Evolutionary conservation across 53 echinoderm and acorn worm species (phyloP).

Genomic region (Astropecten irregularis): DNA sequence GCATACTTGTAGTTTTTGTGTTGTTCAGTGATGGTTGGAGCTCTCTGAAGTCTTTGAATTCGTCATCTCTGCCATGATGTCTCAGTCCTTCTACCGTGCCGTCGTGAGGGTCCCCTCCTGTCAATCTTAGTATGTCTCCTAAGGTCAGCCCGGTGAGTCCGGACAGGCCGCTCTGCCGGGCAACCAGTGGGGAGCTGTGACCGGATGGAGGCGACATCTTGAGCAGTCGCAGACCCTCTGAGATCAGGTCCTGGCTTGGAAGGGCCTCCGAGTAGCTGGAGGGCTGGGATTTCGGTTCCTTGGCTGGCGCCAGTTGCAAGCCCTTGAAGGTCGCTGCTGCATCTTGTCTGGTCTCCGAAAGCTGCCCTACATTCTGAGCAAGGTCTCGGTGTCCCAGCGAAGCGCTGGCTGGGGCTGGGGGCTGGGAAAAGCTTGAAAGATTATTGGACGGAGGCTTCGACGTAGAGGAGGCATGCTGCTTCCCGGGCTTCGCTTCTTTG

Average conservation of each 20-base stretch:
- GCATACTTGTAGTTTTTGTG: conserved; percentile 19
- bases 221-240: conserved; percentile 2
- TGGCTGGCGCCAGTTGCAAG: not conserved
- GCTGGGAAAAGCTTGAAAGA: no score
- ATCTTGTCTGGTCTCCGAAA: no score
- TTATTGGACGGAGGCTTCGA: no score
- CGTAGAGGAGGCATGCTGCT: no score
- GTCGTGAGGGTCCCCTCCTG: not conserved
- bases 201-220: conserved; percentile 24
- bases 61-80: not conserved
- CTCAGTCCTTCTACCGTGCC: no score
- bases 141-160: conserved; percentile 7
- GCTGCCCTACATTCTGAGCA: no score
- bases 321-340: no score
- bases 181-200: conserved; percentile 20
- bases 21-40: conserved; percentile 21
- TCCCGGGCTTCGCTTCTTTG: no score
- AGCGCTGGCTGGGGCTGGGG: no score
- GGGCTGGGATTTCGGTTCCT: not conserved
- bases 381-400: no score
- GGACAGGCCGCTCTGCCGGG: not conserved
- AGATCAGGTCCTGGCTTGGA: conserved; percentile 26
- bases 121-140: not conserved
- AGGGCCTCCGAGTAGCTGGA: not conserved
- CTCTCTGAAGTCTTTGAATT: conserved; percentile 11